These are phyloP conservation scores for Cotesia glomerata DNA, from an alignment of 1,140 invertebrate genomes.

Conservation along the genomic window DNA sequence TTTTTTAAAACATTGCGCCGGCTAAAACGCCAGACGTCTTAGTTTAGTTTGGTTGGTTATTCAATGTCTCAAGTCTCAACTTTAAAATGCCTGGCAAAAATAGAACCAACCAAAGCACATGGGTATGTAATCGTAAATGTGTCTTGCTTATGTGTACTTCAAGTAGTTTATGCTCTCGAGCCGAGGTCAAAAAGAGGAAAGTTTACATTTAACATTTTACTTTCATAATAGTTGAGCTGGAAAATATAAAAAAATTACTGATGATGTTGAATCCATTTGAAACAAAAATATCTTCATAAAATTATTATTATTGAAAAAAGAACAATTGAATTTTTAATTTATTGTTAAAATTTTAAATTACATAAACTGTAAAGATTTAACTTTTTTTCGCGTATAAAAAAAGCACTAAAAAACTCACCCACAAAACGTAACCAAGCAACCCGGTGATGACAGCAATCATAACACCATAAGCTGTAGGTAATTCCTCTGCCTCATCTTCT, in stretches of 20 bases:
- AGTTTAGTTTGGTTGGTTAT: not conserved
- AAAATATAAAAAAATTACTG: no score
- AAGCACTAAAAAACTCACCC: constrained; percentile 48
- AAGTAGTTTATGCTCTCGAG: not conserved
- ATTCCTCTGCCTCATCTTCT: constrained; percentile 43
- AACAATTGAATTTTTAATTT: no score
- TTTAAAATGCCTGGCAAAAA: constrained; percentile 7
- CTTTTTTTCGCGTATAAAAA: no score
- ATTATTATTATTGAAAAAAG: no score
- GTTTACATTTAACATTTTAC: no score
- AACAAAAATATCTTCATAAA: no score
- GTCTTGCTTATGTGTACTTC: not conserved
- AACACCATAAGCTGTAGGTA: constrained; percentile 56
- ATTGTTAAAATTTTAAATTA: no score
- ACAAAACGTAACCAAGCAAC: constrained; percentile 55
- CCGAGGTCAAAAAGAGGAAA: no score
- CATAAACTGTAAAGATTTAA: no score
- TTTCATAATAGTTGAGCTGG: no score
- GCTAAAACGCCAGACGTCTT: constrained; percentile 20
- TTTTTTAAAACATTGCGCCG: not conserved
- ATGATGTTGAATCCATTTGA: no score
- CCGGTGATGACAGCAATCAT: constrained; percentile 58
- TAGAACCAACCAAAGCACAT: constrained; percentile 1
- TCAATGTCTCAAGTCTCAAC: not conserved
- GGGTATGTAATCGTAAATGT: not conserved